These are phyloP conservation scores for Drosophila paranaensis DNA, from an alignment of 2,888 invertebrate species.

Conservation along the genomic window DNA sequence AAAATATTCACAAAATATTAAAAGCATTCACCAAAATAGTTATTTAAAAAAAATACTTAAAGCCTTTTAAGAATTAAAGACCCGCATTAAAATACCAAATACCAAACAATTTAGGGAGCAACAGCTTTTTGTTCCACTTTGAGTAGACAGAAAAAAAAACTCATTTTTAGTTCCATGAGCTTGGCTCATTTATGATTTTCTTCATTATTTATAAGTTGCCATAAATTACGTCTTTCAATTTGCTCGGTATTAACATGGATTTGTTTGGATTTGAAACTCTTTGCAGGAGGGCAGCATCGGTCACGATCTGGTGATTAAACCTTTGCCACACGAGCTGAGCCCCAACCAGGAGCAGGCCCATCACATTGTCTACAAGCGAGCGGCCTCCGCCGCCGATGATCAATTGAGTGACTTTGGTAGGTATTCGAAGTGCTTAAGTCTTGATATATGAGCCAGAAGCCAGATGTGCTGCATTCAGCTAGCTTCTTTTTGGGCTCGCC, in stretches of 20 bases:
- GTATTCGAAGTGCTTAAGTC: slow-evolving; percentile 64
- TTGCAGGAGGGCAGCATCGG: slow-evolving; percentile 96
- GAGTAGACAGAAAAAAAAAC: background rate
- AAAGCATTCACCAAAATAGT: too few relatives aligned
- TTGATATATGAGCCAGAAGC: slow-evolving; percentile 5
- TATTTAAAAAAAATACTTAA: too few relatives aligned
- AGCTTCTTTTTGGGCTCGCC: slow-evolving; percentile 8
- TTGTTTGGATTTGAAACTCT: slow-evolving; percentile 13
- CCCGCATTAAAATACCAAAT: too few relatives aligned
- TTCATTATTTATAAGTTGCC: slow-evolving; percentile 9
- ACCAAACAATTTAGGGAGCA: background rate
- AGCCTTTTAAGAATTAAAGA: too few relatives aligned
- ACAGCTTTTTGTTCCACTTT: background rate
- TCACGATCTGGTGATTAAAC: slow-evolving; percentile 93
- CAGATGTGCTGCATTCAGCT: slow-evolving; percentile 7
- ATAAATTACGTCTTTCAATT: slow-evolving; percentile 8
- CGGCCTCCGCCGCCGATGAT: slow-evolving; percentile 85
- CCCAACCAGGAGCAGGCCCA: slow-evolving; percentile 85
- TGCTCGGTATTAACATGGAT: slow-evolving; percentile 2
- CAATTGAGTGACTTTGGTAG: slow-evolving; percentile 93
- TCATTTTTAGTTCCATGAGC: background rate
- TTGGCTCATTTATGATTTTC: background rate
- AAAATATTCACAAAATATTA: too few relatives aligned
- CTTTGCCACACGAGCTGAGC: slow-evolving; percentile 91
- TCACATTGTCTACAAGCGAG: slow-evolving; percentile 91